A percentile compares a stretch with the other conserved stretches of the same genome.
Evolutionary conservation across 2,113 vertebrate genomes (phyloP).

Genomic region (Oophaga pumilio): DNA sequence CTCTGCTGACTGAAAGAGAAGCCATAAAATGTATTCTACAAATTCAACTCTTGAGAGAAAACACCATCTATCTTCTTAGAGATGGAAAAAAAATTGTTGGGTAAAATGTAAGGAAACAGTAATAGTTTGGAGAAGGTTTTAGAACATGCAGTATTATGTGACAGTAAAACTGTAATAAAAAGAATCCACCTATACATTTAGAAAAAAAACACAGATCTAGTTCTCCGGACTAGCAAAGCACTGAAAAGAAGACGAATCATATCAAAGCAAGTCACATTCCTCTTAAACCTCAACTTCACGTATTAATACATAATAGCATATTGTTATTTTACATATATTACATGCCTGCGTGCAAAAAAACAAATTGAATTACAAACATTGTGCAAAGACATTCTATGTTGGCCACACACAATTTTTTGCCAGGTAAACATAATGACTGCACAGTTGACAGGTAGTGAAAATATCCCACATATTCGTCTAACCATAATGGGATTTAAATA

Average conservation of each 20-base stretch:
- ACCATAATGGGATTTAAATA: too few relatives aligned
- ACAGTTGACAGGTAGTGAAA: too few relatives aligned
- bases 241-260: background rate
- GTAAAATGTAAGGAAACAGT: constrained; percentile 16
- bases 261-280: too few relatives aligned
- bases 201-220: background rate
- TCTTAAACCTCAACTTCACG: background rate
- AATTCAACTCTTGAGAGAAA: constrained; percentile 42
- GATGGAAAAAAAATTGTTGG: constrained; percentile 34
- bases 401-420: too few relatives aligned
- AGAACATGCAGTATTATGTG: constrained; percentile 12
- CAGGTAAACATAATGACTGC: too few relatives aligned
- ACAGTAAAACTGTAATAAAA: background rate
- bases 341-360: too few relatives aligned
- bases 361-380: too few relatives aligned
- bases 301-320: background rate
- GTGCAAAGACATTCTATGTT: too few relatives aligned
- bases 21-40: constrained; percentile 52
- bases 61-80: constrained; percentile 45
- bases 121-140: constrained; percentile 5
- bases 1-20: constrained; percentile 54
- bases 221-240: background rate
- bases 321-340: too few relatives aligned
- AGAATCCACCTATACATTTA: background rate
- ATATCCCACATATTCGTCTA: too few relatives aligned